Evolutionary conservation across 23 tunicate species (phyloP).

Genomic region (Halocynthia aurantium): DNA sequence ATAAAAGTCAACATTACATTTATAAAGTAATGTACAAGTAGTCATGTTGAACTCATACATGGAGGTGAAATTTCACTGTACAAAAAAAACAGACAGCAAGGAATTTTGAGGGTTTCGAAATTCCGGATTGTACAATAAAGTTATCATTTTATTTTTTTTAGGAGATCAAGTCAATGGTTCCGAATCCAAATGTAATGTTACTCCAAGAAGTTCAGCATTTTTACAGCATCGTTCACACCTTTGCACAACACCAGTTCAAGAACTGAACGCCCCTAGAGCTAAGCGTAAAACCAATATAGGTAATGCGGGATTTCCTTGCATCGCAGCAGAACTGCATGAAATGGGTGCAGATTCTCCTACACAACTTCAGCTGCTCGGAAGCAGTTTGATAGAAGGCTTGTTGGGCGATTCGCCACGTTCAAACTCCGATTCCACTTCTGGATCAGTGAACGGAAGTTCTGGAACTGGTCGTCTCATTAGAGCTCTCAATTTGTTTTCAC

Average conservation of each 20-base stretch:
- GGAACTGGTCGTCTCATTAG: constrained; percentile 32
- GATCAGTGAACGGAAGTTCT: background rate
- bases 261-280: constrained; percentile 1
- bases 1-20: no score
- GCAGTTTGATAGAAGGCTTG: constrained; percentile 69
- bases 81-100: no score
- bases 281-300: background rate
- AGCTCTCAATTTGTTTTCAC: constrained; percentile 69
- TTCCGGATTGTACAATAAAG: no score
- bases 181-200: no score
- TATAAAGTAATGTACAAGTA: no score
- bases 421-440: background rate
- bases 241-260: constrained; percentile 4
- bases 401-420: constrained; percentile 54
- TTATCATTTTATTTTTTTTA: no score
- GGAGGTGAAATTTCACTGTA: no score
- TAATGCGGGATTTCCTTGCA: background rate
- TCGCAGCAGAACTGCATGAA: constrained; percentile 13
- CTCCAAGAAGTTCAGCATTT: background rate
- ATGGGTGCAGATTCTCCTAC: constrained; percentile 78
- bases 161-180: no score
- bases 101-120: no score
- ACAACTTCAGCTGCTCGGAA: constrained; percentile 70
- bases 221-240: constrained; percentile 15
- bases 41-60: no score